Percentiles rank a stretch among this genome's conserved stretches.
Evolutionary conservation across 37 sponge, comb jelly and placozoan genomes (phyloP).

Genomic region (Cladorhizidae sp.): DNA sequence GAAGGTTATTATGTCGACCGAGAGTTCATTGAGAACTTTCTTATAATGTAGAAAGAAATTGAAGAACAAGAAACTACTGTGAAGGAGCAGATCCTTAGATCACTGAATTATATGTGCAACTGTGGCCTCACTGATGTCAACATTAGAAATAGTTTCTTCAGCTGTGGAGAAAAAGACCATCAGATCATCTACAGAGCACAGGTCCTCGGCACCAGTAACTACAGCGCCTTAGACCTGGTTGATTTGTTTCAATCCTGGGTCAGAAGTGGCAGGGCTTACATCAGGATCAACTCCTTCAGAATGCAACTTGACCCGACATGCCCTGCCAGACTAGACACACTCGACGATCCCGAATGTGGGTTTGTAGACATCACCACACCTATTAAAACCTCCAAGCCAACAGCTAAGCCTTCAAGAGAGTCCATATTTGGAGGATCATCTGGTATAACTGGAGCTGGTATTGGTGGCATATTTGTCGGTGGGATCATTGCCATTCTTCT

Average conservation of each 20-base stretch:
- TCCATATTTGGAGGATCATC: too few species aligned
- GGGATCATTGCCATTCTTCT: conserved; percentile 9
- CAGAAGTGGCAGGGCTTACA: neutral
- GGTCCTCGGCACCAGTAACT: conserved; percentile 20
- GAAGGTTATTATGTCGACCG: too few species aligned
- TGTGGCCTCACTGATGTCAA: conserved; percentile 11
- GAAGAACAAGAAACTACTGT: neutral
- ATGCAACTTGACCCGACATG: conserved; percentile 23
- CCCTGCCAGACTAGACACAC: neutral
- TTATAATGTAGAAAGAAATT: neutral
- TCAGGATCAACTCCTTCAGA: neutral
- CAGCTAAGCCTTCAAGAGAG: too few species aligned
- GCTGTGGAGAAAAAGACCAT: conserved; percentile 22
- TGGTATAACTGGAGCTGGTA: neutral
- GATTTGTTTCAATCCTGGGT: conserved; percentile 35
- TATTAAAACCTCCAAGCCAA: neutral
- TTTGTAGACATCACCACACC: neutral
- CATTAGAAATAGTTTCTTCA: neutral
- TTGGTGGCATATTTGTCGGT: conserved; percentile 12
- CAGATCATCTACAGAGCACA: conserved; percentile 28
- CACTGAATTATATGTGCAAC: neutral
- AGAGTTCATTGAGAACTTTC: too few species aligned
- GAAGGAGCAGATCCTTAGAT: neutral
- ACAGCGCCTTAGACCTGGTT: conserved; percentile 7
- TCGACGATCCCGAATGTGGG: conserved; percentile 18